Evolutionary conservation across 2,113 vertebrate species (phyloP).

Genomic region (Strigops habroptila): DNA sequence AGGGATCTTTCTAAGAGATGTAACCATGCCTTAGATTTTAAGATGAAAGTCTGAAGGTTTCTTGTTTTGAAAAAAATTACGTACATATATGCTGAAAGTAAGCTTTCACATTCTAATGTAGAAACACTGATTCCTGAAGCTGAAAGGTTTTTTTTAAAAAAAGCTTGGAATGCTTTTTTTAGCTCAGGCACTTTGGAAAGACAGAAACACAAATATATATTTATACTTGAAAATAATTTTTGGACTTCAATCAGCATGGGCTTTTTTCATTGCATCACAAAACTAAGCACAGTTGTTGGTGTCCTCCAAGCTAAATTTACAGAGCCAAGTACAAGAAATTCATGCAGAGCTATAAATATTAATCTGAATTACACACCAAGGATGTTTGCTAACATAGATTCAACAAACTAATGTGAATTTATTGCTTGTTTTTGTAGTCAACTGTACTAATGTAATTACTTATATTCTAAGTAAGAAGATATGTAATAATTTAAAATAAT

Average conservation of each 20-base stretch:
- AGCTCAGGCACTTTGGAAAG: not conserved
- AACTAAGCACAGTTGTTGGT: conserved; percentile 33
- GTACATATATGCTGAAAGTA: not conserved
- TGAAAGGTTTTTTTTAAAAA: not conserved
- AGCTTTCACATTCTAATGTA: not conserved
- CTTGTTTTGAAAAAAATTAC: not conserved
- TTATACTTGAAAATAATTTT: conserved; percentile 39
- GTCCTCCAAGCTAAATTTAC: conserved; percentile 38
- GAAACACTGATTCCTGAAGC: not conserved
- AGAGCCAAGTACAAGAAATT: conserved; percentile 29
- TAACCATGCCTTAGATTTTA: not conserved
- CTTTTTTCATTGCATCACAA: conserved; percentile 2
- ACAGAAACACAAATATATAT: not conserved
- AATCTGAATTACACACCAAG: conserved; percentile 48
- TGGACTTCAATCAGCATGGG: conserved; percentile 1
- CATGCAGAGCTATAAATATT: conserved; percentile 61
- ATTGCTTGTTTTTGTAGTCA: conserved; percentile 60
- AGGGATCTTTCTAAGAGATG: not conserved
- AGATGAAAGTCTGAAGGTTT: not conserved
- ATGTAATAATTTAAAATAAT: conserved; percentile 60
- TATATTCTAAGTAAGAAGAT: conserved; percentile 37
- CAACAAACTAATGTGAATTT: conserved; percentile 69
- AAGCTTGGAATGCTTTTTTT: not conserved
- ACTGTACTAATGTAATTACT: conserved; percentile 60
- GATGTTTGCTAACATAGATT: conserved; percentile 55